A percentile compares a stretch with the other conserved stretches of the same genome.
These are phyloP conservation scores for Rhinoraja longicauda DNA, from an alignment of 2,797 vertebrate species.

Conservation along the genomic window DNA sequence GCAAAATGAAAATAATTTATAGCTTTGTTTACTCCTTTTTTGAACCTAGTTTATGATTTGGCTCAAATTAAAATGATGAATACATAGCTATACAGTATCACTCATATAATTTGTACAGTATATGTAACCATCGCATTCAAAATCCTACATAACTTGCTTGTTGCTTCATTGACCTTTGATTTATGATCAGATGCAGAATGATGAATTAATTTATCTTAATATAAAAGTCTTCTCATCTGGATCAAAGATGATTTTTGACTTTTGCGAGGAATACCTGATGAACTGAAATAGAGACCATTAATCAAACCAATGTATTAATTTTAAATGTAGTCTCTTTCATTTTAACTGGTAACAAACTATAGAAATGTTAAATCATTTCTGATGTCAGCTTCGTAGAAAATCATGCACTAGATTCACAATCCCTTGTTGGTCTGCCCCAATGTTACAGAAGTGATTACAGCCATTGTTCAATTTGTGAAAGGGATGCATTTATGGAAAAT, in stretches of 20 bases:
- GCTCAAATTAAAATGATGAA: neutral
- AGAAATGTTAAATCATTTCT: neutral
- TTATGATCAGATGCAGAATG: slow-evolving; percentile 31
- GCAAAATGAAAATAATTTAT: neutral
- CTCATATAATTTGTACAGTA: neutral
- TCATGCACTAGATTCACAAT: neutral
- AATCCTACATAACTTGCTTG: slow-evolving; percentile 4
- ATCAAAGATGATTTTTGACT: slow-evolving; percentile 17
- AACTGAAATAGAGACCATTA: slow-evolving; percentile 22
- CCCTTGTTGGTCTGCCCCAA: neutral
- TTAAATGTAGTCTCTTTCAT: neutral
- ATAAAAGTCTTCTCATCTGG: neutral
- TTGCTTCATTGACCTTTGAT: neutral
- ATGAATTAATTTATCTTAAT: slow-evolving; percentile 11
- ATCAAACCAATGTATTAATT: slow-evolving; percentile 2
- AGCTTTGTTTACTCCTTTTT: neutral
- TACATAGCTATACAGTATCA: neutral
- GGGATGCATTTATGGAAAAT: too few relatives aligned
- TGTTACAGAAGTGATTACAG: neutral
- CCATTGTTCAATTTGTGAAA: too few relatives aligned
- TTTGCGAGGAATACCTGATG: neutral
- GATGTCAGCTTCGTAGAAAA: neutral
- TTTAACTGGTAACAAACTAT: slow-evolving; percentile 2
- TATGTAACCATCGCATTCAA: neutral
- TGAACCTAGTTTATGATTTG: neutral